Conservation (phyloP, 2,888 invertebrate species). For the Melieria crassipennis region DNA sequence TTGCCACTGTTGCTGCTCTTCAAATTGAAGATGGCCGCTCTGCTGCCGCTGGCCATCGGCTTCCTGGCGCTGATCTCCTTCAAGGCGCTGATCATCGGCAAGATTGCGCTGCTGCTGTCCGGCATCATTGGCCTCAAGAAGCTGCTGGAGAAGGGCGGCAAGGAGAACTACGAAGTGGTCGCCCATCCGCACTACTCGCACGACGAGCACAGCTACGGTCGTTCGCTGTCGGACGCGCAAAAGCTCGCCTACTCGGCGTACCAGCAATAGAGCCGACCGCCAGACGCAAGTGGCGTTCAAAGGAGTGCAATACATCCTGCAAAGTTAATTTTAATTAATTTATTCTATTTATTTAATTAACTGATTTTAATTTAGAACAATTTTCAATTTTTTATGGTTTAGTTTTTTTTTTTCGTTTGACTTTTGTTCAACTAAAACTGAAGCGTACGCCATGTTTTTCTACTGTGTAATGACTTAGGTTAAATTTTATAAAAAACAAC, state of each 20-base stretch:
- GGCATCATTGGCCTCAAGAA: constrained; percentile 79
- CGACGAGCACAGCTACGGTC: constrained; percentile 72
- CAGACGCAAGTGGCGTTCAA: constrained; percentile 12
- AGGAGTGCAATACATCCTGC: constrained; percentile 46
- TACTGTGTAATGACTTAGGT: no score
- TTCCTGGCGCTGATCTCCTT: constrained; percentile 81
- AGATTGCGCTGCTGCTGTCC: constrained; percentile 82
- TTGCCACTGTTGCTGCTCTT: constrained; percentile 79
- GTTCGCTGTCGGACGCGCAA: constrained; percentile 74
- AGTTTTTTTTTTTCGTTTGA: not conserved
- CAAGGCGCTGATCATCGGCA: constrained; percentile 85
- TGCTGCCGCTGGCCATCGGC: constrained; percentile 81
- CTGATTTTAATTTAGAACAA: constrained; percentile 23
- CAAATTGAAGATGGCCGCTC: constrained; percentile 81
- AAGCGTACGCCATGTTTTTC: no score
- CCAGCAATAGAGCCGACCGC: constrained; percentile 42
- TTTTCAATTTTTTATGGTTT: not conserved
- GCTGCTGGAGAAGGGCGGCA: constrained; percentile 73
- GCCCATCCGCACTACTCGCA: constrained; percentile 75
- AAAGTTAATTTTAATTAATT: constrained; percentile 24
- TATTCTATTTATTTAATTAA: constrained; percentile 42
- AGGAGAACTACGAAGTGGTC: constrained; percentile 81
- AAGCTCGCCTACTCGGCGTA: constrained; percentile 77
- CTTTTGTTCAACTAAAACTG: no score
- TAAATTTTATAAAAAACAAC: no score